Evolutionary conservation across 2,797 vertebrate species (phyloP), one percentile per base, ranked within the genome.

Genomic region (Hippopotamyrus pictus): DNA sequence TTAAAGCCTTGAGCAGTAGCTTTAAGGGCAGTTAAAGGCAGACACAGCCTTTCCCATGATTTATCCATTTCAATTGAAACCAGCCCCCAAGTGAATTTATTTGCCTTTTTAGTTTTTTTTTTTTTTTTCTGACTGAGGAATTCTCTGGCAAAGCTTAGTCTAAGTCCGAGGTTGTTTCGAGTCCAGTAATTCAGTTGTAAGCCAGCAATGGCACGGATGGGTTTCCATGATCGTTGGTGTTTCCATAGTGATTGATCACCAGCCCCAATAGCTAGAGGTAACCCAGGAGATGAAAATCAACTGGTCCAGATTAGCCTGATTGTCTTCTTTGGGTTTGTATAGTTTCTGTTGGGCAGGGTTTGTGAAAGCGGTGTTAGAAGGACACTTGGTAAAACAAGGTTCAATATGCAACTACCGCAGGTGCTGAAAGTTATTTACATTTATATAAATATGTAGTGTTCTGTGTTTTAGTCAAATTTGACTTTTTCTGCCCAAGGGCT

Each of bases 51-150:
- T 79, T 79, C 37, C n/a, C 17, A 44, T 79, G 73, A 79, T 79
- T 79, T 79, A 79, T 44, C 73, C 37, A 79, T 79, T 79, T 79
- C 37, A 79, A 79, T 79, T 79, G 73, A 44, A 79, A n/a, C 12
- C 73, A 79, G 37, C 33, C 73, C 73, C 37, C 73, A 19, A 79
- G 73, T 44, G 37, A 44, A 44, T 79, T 41, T 79, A 44, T 79
- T 44, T 79, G 17, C 37, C 69, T 41, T 41, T 76, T 76, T 33
- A 69, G 25, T 76, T 76, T 76, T 37, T 73, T 73, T 25, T 25
- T 69, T 76, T 76, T 69, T 69, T n/a, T 3, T n/a, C n/a, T 41
- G 37, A 79, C 37, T 44, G 14, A 37, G 65, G 65, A 33, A 73
- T 73, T 73, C 65, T 73, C 33, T 73, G 65, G 65, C 65, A 37